A percentile compares a stretch with the other conserved stretches of the same genome.
Conservation (phyloP, 2,113 vertebrate species). For the Noturus placidus region DNA sequence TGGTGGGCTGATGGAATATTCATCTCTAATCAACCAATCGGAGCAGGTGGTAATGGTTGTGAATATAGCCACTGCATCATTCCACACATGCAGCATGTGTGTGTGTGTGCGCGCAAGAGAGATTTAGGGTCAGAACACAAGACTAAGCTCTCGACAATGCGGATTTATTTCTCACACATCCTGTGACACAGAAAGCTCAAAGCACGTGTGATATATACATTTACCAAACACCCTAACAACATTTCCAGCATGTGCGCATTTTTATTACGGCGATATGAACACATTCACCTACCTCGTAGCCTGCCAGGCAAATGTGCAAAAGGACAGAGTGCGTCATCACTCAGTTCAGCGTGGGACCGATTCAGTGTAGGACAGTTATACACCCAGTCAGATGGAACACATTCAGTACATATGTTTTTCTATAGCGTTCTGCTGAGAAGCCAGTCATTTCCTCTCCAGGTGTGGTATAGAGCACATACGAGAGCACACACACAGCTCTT, state of each 20-base stretch:
- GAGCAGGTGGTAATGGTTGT: neutral
- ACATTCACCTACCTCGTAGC: neutral
- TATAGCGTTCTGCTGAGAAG: slow-evolving; percentile 14
- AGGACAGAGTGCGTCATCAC: neutral
- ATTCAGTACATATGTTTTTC: slow-evolving; percentile 18
- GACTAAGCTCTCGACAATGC: neutral
- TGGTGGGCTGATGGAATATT: slow-evolving; percentile 36
- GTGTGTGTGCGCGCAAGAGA: neutral
- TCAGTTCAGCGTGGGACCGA: slow-evolving; percentile 4
- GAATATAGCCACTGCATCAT: slow-evolving; percentile 16
- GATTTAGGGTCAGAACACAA: neutral
- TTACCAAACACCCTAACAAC: neutral
- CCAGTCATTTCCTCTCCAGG: slow-evolving; percentile 34
- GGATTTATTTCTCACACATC: slow-evolving; percentile 16
- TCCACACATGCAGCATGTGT: neutral
- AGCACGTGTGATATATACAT: neutral
- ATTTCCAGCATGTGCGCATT: neutral
- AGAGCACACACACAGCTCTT: slow-evolving; percentile 7
- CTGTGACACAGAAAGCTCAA: neutral
- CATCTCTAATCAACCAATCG: slow-evolving; percentile 41
- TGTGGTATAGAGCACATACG: slow-evolving; percentile 9
- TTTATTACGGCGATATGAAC: neutral
- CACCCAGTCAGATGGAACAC: slow-evolving; percentile 6
- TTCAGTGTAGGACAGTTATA: slow-evolving; percentile 1
- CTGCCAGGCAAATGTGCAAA: neutral